phyloP scores from a whole-genome alignment of 1,140 invertebrate genomes.

The Babylonia areolata region DNA sequence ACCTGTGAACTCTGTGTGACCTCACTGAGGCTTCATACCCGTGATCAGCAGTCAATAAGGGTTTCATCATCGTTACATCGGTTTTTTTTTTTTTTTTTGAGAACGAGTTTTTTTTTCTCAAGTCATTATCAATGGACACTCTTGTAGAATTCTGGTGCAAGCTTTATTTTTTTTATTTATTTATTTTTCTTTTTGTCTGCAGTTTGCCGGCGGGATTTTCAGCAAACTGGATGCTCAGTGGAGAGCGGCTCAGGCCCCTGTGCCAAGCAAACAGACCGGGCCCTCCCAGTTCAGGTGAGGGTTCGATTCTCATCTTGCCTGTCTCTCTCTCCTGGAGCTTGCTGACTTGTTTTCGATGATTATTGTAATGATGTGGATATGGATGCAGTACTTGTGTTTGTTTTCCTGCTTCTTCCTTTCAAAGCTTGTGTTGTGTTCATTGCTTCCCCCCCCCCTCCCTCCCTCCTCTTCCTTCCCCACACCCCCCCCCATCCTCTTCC shows the following conservation, averaged over 20 bases:
- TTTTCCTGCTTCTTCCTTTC: background rate
- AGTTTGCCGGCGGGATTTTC: slow-evolving; percentile 71
- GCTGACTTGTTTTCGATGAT: background rate
- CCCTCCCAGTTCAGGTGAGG: slow-evolving; percentile 59
- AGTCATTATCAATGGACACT: too few species aligned
- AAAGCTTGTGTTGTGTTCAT: background rate
- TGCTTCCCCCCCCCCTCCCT: background rate
- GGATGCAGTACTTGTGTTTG: background rate
- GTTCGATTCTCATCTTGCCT: too few species aligned
- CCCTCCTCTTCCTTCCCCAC: background rate
- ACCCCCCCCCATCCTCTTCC: background rate
- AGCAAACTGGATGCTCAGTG: slow-evolving; percentile 71
- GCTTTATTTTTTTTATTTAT: too few species aligned
- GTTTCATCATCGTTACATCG: too few species aligned
- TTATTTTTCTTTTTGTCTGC: background rate
- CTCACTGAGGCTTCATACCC: too few species aligned
- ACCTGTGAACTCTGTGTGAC: too few species aligned
- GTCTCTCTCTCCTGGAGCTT: background rate
- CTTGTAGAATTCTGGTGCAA: too few species aligned
- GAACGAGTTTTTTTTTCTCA: too few species aligned
- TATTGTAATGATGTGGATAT: too few species aligned
- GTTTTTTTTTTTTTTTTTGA: too few species aligned
- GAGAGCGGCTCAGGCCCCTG: slow-evolving; percentile 59
- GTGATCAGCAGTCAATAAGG: too few species aligned
- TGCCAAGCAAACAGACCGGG: slow-evolving; percentile 40